Percentiles rank a stretch among this genome's conserved stretches.
Evolutionary conservation across 2,888 invertebrate genomes (phyloP).

Genomic region (Drosophila histrio): DNA sequence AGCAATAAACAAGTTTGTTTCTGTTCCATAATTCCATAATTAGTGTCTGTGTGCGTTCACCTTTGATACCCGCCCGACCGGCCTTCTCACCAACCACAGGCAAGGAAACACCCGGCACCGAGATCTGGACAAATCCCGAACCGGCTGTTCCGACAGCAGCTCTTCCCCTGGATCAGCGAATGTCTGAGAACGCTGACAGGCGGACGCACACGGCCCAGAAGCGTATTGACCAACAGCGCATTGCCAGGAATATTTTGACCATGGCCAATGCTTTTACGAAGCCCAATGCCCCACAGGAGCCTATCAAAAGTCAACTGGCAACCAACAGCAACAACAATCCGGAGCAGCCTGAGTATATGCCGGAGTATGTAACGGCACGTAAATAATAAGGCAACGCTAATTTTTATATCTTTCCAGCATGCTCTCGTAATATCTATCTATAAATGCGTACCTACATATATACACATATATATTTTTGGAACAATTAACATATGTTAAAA

Average conservation of each 20-base stretch:
- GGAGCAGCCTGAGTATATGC: slow-evolving; percentile 56
- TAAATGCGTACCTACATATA: slow-evolving; percentile 1
- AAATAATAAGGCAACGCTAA: not conserved
- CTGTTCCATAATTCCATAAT: slow-evolving; percentile 28
- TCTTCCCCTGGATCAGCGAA: slow-evolving; percentile 76
- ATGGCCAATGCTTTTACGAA: slow-evolving; percentile 81
- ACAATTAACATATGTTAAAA: slow-evolving; percentile 39
- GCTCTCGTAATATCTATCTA: slow-evolving; percentile 54
- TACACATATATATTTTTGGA: slow-evolving; percentile 38
- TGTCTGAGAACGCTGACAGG: slow-evolving; percentile 81
- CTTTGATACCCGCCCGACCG: slow-evolving; percentile 91
- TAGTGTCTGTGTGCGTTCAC: slow-evolving; percentile 92
- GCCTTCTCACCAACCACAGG: slow-evolving; percentile 87
- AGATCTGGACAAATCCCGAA: slow-evolving; percentile 91
- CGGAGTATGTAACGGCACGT: slow-evolving; percentile 66
- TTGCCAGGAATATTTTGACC: slow-evolving; percentile 85
- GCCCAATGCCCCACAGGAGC: slow-evolving; percentile 36
- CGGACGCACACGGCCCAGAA: slow-evolving; percentile 88
- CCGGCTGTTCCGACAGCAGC: slow-evolving; percentile 58
- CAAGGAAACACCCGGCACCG: slow-evolving; percentile 83
- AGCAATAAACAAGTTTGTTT: slow-evolving; percentile 45
- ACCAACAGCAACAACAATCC: slow-evolving; percentile 33
- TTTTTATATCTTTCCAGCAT: slow-evolving; percentile 48
- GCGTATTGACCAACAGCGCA: slow-evolving; percentile 87
- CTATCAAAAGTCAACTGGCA: slow-evolving; percentile 11